Conservation (phyloP, 2,888 invertebrate genomes). For the Nebria salina region DNA sequence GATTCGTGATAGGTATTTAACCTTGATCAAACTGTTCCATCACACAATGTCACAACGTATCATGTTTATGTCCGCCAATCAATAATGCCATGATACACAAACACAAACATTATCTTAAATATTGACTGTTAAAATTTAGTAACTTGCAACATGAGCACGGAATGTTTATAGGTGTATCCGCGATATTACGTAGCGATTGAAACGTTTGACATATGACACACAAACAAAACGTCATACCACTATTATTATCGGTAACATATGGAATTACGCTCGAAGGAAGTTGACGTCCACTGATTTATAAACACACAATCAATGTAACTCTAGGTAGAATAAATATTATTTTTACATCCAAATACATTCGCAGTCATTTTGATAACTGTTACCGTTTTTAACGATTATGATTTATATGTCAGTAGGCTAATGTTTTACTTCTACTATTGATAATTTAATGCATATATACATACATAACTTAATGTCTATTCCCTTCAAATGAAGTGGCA, state of each 20-base stretch:
- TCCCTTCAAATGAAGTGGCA: too few species aligned
- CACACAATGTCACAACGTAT: not conserved
- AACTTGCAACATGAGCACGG: not conserved
- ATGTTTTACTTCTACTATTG: too few species aligned
- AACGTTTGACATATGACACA: not conserved
- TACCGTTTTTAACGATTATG: not conserved
- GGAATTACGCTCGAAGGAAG: not conserved
- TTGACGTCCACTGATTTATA: not conserved
- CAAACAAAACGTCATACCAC: not conserved
- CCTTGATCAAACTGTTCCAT: not conserved
- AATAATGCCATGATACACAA: not conserved
- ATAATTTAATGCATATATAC: too few species aligned
- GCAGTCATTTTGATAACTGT: not conserved
- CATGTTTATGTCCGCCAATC: slow-evolving; percentile 1
- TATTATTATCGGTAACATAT: not conserved
- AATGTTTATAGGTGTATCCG: not conserved
- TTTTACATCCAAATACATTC: not conserved
- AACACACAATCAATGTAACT: not conserved
- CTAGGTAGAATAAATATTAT: not conserved
- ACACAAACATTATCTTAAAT: not conserved
- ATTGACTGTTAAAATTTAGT: slow-evolving; percentile 1
- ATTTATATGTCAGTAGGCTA: not conserved
- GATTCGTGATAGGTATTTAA: slow-evolving; percentile 1
- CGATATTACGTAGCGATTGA: not conserved
- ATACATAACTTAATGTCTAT: too few species aligned